These are phyloP conservation scores for Blennius ocellaris DNA, from an alignment of 2,113 vertebrate species.

Conservation along the genomic window DNA sequence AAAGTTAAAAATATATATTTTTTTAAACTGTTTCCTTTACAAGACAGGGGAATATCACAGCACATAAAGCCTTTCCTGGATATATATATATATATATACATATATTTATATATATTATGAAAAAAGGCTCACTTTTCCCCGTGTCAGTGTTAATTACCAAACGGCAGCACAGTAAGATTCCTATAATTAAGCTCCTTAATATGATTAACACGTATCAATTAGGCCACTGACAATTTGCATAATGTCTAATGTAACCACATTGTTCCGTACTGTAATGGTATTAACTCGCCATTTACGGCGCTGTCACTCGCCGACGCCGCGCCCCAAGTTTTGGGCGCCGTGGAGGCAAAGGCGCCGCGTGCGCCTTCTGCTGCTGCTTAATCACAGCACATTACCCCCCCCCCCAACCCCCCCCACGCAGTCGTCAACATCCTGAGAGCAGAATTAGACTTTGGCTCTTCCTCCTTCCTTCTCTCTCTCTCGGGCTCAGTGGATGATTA, in stretches of 20 bases:
- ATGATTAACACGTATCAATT: slow-evolving; percentile 99
- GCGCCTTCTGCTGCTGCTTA: slow-evolving; percentile 7
- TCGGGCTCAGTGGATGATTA: slow-evolving; percentile 65
- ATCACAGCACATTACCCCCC: slow-evolving; percentile 31
- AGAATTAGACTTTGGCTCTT: slow-evolving; percentile 59
- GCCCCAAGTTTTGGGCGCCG: too few species aligned
- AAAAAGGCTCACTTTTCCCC: slow-evolving; percentile 71
- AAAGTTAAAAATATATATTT: slow-evolving; percentile 39
- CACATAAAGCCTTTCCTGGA: slow-evolving; percentile 18
- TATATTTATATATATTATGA: background rate
- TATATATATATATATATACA: too few species aligned
- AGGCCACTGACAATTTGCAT: slow-evolving; percentile 96
- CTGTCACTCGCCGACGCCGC: slow-evolving; percentile 64
- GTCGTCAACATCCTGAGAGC: slow-evolving; percentile 52
- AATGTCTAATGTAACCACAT: slow-evolving; percentile 96
- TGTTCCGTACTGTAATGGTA: slow-evolving; percentile 92
- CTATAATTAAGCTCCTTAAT: slow-evolving; percentile 99
- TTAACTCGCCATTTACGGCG: slow-evolving; percentile 84
- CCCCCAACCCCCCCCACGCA: background rate
- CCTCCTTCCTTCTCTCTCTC: slow-evolving; percentile 19
- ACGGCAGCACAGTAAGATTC: slow-evolving; percentile 96
- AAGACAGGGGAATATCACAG: background rate
- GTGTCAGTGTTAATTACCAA: slow-evolving; percentile 97
- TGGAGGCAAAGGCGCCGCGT: slow-evolving; percentile 7
- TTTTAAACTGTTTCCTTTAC: slow-evolving; percentile 15